These are phyloP conservation scores for Trichosurus vulpecula DNA, from an alignment of 2,797 vertebrate genomes.

Conservation along the genomic window DNA sequence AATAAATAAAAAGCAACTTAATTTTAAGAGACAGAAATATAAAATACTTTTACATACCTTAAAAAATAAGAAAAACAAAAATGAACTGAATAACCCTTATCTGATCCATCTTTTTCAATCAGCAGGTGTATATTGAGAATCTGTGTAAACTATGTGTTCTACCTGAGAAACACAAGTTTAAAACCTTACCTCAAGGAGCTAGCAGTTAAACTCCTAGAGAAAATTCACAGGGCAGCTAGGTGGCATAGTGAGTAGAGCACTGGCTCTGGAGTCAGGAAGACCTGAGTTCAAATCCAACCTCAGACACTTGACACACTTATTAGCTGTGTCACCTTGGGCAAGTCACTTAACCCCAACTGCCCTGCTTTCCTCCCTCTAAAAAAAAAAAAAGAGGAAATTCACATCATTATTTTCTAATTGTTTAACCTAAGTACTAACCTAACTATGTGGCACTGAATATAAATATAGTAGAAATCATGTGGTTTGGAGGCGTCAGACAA, in stretches of 20 bases:
- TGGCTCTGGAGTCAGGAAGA: too few relatives aligned
- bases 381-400: too few relatives aligned
- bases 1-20: background rate
- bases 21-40: background rate
- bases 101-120: background rate
- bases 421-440: background rate
- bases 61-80: background rate
- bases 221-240: too few relatives aligned
- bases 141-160: background rate
- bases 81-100: background rate
- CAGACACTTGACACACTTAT: too few relatives aligned
- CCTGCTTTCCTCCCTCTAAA: too few relatives aligned
- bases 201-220: background rate
- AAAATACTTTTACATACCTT: background rate
- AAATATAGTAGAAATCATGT: background rate
- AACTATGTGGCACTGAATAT: background rate
- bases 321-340: too few relatives aligned
- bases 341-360: too few relatives aligned
- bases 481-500: background rate
- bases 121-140: background rate
- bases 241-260: too few relatives aligned
- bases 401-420: background rate
- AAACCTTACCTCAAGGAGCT: background rate
- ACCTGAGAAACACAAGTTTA: background rate
- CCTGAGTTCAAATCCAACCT: too few relatives aligned